A percentile compares a stretch with the other conserved stretches of the same genome.
These are phyloP conservation scores for Lagria hirta DNA, from an alignment of 2,888 invertebrate genomes.

Conservation along the genomic window DNA sequence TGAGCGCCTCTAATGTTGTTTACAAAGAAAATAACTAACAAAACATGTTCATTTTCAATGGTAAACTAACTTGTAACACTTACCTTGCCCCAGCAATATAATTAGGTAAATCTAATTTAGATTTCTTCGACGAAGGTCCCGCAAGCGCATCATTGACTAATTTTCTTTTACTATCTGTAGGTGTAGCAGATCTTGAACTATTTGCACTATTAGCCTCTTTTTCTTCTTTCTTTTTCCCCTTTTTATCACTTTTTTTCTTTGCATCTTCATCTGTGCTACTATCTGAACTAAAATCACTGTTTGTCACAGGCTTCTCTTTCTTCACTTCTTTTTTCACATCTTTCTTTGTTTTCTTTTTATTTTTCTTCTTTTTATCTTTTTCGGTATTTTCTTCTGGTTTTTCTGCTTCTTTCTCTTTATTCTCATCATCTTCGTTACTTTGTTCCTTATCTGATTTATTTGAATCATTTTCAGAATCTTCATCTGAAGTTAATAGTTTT, in stretches of 20 bases:
- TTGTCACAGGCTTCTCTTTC: constrained; percentile 31
- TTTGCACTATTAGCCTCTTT: constrained; percentile 48
- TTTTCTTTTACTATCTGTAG: constrained; percentile 54
- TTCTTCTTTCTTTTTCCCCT: constrained; percentile 47
- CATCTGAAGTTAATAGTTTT: constrained; percentile 84
- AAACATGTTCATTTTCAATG: too few relatives aligned
- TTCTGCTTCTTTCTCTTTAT: constrained; percentile 70
- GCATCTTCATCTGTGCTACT: constrained; percentile 69
- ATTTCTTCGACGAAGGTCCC: constrained; percentile 57
- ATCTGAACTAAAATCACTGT: constrained; percentile 67
- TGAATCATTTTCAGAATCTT: constrained; percentile 82
- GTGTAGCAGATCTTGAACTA: constrained; percentile 59
- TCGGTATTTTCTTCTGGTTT: constrained; percentile 56
- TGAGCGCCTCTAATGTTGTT: too few relatives aligned
- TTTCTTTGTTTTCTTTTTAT: constrained; percentile 62
- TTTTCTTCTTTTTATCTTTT: constrained; percentile 65
- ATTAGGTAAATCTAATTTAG: constrained; percentile 57
- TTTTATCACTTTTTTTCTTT: constrained; percentile 59
- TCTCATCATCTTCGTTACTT: constrained; percentile 67
- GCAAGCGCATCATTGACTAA: constrained; percentile 53
- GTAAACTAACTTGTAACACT: constrained; percentile 12
- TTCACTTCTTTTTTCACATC: constrained; percentile 60
- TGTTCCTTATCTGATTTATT: constrained; percentile 75
- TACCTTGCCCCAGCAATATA: constrained; percentile 57
- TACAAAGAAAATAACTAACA: too few relatives aligned